A percentile compares a stretch with the other conserved stretches of the same genome.
These are phyloP conservation scores for Cyclura pinguis DNA, from an alignment of 2,797 vertebrate genomes.

Conservation along the genomic window DNA sequence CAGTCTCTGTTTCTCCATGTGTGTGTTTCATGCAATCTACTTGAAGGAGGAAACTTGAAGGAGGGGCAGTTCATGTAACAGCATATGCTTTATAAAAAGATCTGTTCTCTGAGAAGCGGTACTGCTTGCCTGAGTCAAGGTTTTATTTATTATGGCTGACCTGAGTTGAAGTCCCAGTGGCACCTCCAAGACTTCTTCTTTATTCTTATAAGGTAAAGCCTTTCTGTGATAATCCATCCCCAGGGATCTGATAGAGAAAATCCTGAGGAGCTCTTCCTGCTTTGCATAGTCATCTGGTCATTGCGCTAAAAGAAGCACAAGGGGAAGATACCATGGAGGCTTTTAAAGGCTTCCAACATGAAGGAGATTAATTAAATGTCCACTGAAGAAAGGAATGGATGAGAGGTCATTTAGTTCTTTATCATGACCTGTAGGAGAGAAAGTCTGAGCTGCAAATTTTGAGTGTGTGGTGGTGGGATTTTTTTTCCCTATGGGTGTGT, in stretches of 20 bases:
- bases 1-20: not conserved
- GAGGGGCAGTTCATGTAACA: conserved; percentile 26
- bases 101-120: conserved; percentile 25
- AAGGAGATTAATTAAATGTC: not conserved
- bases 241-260: not conserved
- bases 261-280: conserved; percentile 16
- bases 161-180: conserved; percentile 19
- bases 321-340: conserved; percentile 12
- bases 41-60: conserved; percentile 19
- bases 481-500: not conserved
- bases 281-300: conserved; percentile 31
- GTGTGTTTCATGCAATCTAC: not conserved
- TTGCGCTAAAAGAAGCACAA: conserved; percentile 26
- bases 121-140: conserved; percentile 28
- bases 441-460: not conserved
- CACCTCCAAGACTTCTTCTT: conserved; percentile 49
- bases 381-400: not conserved
- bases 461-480: not conserved
- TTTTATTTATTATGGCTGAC: conserved; percentile 35
- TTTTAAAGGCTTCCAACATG: conserved; percentile 14
- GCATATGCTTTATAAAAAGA: conserved; percentile 3
- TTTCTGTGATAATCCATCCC: conserved; percentile 5
- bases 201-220: conserved; percentile 55
- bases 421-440: not conserved
- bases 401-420: conserved; percentile 10